Evolutionary conservation across 1,140 invertebrate species (phyloP).

Genomic region (Euwallacea fornicatus): DNA sequence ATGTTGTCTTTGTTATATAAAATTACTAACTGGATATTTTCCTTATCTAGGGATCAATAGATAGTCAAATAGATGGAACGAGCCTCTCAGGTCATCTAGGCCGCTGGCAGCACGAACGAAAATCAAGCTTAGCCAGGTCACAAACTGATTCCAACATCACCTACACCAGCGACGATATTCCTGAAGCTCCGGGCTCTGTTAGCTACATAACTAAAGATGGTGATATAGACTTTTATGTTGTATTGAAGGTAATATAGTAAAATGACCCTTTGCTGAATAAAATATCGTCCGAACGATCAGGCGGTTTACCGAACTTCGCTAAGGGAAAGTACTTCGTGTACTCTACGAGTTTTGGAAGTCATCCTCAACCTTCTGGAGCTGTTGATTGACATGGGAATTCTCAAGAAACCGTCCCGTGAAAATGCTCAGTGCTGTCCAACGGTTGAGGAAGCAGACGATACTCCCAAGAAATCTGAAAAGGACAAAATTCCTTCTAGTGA

Average conservation of each 20-base stretch:
- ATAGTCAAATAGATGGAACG: constrained; percentile 75
- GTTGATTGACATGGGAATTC: constrained; percentile 83
- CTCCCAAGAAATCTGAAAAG: constrained; percentile 40
- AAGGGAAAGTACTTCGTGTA: constrained; percentile 74
- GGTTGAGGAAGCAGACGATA: constrained; percentile 51
- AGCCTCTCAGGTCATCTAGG: constrained; percentile 65
- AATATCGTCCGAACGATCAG: constrained; percentile 53
- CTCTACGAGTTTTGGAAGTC: constrained; percentile 84
- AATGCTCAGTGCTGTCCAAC: constrained; percentile 50
- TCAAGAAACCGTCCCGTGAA: constrained; percentile 62
- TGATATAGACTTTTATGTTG: constrained; percentile 86
- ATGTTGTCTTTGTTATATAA: not conserved
- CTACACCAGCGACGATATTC: constrained; percentile 76
- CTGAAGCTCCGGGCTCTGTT: constrained; percentile 85
- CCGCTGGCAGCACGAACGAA: constrained; percentile 62
- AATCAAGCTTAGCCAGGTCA: constrained; percentile 77
- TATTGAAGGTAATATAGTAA: constrained; percentile 70
- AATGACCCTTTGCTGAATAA: not conserved
- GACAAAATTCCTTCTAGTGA: constrained; percentile 42
- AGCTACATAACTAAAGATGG: constrained; percentile 95
- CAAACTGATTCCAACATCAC: constrained; percentile 94
- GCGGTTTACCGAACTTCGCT: constrained; percentile 84
- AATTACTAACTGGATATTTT: not conserved
- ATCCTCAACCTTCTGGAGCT: constrained; percentile 88
- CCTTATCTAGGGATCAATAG: constrained; percentile 67